These are phyloP conservation scores for Stenolophus ochropezus DNA, from an alignment of 2,888 invertebrate species.

Conservation along the genomic window DNA sequence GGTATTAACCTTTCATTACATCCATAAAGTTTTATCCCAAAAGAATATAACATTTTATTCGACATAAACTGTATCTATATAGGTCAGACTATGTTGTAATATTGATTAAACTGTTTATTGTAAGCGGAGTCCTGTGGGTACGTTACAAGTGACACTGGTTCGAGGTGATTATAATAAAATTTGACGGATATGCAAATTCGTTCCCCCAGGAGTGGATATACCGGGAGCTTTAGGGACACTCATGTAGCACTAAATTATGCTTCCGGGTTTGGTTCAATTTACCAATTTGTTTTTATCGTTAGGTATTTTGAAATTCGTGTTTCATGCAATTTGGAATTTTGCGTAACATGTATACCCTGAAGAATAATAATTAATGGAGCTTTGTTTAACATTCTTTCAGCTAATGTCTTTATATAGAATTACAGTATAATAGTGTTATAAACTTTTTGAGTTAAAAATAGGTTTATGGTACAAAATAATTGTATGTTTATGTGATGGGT, in stretches of 20 bases:
- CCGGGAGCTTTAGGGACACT: not conserved
- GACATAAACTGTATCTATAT: slow-evolving; percentile 17
- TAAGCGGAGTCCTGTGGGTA: slow-evolving; percentile 17
- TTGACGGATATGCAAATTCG: slow-evolving; percentile 49
- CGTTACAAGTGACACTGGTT: slow-evolving; percentile 17
- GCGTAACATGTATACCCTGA: not conserved
- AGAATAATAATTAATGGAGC: too few species aligned
- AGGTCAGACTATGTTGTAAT: slow-evolving; percentile 14
- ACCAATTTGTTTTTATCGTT: not conserved
- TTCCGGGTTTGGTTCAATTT: not conserved
- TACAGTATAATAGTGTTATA: too few species aligned
- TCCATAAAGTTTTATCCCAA: not conserved
- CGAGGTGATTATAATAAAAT: slow-evolving; percentile 42
- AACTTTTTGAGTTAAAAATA: too few species aligned
- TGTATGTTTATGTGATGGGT: too few species aligned
- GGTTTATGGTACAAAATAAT: too few species aligned
- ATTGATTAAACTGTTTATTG: slow-evolving; percentile 44
- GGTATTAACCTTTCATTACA: slow-evolving; percentile 27
- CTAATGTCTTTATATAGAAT: too few species aligned
- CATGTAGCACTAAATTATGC: not conserved
- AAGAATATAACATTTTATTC: slow-evolving; percentile 19
- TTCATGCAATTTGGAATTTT: not conserved
- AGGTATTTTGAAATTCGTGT: not conserved
- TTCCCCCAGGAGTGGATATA: not conserved
- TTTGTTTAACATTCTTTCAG: too few species aligned